These are phyloP conservation scores for Sparus aurata DNA, from an alignment of 2,797 vertebrate species.

Conservation along the genomic window DNA sequence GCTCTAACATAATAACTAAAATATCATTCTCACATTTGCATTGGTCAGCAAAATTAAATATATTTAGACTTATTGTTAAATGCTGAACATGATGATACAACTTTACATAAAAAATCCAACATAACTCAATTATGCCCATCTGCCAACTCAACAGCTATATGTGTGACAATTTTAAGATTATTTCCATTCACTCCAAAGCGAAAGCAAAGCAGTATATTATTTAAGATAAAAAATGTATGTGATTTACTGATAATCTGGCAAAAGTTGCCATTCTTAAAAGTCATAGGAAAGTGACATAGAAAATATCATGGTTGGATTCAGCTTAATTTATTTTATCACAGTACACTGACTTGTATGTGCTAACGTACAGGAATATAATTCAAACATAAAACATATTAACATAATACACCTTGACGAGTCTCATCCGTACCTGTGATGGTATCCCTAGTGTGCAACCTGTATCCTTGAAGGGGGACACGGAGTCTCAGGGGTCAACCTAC, in stretches of 20 bases:
- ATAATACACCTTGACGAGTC: slow-evolving; percentile 23
- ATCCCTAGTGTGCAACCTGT: slow-evolving; percentile 68
- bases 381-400: slow-evolving; percentile 21
- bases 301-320: background rate
- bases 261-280: background rate
- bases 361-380: background rate
- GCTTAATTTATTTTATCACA: background rate
- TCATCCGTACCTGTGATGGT: slow-evolving; percentile 80
- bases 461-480: slow-evolving; percentile 77
- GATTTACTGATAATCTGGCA: slow-evolving; percentile 8
- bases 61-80: slow-evolving; percentile 14
- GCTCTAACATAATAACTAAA: background rate
- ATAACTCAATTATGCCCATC: background rate
- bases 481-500: slow-evolving; percentile 83
- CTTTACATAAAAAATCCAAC: slow-evolving; percentile 14
- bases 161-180: background rate
- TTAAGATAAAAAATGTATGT: background rate
- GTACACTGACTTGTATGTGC: background rate
- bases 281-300: background rate
- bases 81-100: background rate
- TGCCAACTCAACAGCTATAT: slow-evolving; percentile 1
- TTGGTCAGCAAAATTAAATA: background rate
- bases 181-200: slow-evolving; percentile 11
- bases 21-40: slow-evolving; percentile 4
- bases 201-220: background rate